Evolutionary conservation across 1,140 invertebrate genomes (phyloP).

Genomic region (Hypothenemus hampei): DNA sequence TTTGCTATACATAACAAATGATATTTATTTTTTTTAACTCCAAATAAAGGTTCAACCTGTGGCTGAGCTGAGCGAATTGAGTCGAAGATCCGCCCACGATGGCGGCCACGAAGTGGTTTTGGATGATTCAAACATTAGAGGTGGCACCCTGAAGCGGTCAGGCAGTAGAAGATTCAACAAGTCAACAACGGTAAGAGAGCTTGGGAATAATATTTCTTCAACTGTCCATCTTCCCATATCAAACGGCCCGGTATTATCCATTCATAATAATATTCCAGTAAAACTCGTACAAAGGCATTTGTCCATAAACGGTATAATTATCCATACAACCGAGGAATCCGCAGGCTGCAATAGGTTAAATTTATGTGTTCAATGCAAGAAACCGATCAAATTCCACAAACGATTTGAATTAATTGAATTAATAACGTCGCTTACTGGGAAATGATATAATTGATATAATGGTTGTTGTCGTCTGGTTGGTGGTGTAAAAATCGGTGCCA

Average conservation of each 20-base stretch:
- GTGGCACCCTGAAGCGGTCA: slow-evolving; percentile 73
- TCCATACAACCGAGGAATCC: too few species aligned
- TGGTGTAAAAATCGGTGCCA: neutral
- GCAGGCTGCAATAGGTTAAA: too few species aligned
- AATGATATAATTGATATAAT: slow-evolving; percentile 5
- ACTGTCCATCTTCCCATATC: too few species aligned
- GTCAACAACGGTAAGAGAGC: slow-evolving; percentile 55
- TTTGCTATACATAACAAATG: too few species aligned
- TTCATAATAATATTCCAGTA: too few species aligned
- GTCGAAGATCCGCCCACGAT: slow-evolving; percentile 60
- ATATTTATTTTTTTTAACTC: too few species aligned
- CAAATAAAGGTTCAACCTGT: slow-evolving; percentile 87
- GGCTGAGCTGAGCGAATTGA: slow-evolving; percentile 81
- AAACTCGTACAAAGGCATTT: too few species aligned
- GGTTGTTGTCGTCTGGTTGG: neutral
- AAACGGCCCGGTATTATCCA: too few species aligned
- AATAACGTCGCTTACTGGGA: neutral
- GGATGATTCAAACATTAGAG: slow-evolving; percentile 62
- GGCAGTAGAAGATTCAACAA: slow-evolving; percentile 68
- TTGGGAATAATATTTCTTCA: neutral
- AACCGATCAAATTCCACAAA: neutral
- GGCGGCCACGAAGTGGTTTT: slow-evolving; percentile 63
- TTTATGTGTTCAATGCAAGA: too few species aligned
- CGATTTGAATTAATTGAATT: neutral
- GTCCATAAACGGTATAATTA: too few species aligned